Percentiles rank a stretch among this genome's conserved stretches.
These are phyloP conservation scores for Elymnias hypermnestra DNA, from an alignment of 1,140 invertebrate genomes.

Conservation along the genomic window DNA sequence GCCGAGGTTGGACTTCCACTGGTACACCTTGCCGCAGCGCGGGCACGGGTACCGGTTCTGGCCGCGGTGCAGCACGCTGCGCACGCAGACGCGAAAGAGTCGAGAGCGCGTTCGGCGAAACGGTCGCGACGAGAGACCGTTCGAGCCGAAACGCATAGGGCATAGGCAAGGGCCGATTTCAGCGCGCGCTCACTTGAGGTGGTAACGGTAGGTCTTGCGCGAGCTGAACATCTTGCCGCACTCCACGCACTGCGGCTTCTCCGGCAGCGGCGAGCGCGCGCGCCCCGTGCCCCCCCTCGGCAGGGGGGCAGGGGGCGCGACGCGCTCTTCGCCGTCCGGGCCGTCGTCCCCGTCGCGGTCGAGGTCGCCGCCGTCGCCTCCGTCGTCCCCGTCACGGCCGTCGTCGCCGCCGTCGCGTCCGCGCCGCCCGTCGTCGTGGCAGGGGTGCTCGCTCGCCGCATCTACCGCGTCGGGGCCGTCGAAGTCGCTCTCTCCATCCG, in stretches of 20 bases:
- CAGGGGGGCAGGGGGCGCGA: too few species aligned
- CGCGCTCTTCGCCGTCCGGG: too few species aligned
- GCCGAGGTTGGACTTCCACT: conserved; percentile 64
- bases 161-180: too few species aligned
- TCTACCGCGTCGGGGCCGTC: not conserved
- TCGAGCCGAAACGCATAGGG: too few species aligned
- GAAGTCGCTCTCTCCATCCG: not conserved
- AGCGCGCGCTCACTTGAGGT: conserved; percentile 47
- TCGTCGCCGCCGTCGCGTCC: too few species aligned
- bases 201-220: conserved; percentile 54
- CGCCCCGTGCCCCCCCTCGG: too few species aligned
- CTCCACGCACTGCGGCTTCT: conserved; percentile 47
- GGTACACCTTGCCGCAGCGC: conserved; percentile 57
- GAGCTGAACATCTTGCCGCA: conserved; percentile 64
- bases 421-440: conserved; percentile 6
- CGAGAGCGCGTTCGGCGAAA: too few species aligned
- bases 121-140: too few species aligned
- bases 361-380: too few species aligned
- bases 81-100: not conserved
- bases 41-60: conserved; percentile 59
- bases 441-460: not conserved
- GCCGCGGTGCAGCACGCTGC: conserved; percentile 55
- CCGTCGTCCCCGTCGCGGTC: too few species aligned
- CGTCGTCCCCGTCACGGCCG: too few species aligned
- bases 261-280: conserved; percentile 28